Base-by-base conservation (phyloP, 2,888 invertebrate species). In the Acronicta alni region DNA sequence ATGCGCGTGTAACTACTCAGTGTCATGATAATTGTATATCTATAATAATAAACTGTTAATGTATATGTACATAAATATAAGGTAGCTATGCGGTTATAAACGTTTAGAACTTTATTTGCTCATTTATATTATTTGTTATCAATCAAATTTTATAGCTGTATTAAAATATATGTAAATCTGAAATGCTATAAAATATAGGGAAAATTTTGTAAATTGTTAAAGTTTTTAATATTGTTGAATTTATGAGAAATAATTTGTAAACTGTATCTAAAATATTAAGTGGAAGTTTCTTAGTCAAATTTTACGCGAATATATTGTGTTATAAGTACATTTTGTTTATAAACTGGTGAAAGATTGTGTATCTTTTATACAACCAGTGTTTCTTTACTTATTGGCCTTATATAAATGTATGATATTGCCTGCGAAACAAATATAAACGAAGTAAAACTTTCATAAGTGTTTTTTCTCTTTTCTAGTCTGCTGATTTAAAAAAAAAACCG, bases 171-270 rank as follows among this genome's bases (percentile, higher is more conserved):
- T 85, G 83, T 88, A 89, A 83, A 86, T 84, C 85, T 69, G 70
- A 76, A 79, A 78, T 71, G 70, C 72, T 83, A 82, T 75, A 76
- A 82, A 77, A 83, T 80, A 77, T 79, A 81, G 87, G 87, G 81
- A 79, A 77, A 84, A 81, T 82, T 84, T 88, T 89, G 88, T 90
- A 91, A 83, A 93, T 87, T 92, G 93, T 93, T 93, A 91, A 89
- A 77, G 86, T 91, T 90, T 81, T 85, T 86, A 87, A 88, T 85
- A 92, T 89, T 93, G 92, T 92, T 92, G 80, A 90, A 93, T 89
- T 92, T 86, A 84, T 82, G 72, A 72, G 16, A 75, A 83, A 84
- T 87, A 72, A 90, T 89, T 83, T 88, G 83, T 90, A 86, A 89
- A 84, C 80, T 84, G 70, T 78, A 81, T 77, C 67, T 73, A 76